phyloP scores from a whole-genome alignment of 2,797 vertebrate species.

The Staurois parvus region DNA sequence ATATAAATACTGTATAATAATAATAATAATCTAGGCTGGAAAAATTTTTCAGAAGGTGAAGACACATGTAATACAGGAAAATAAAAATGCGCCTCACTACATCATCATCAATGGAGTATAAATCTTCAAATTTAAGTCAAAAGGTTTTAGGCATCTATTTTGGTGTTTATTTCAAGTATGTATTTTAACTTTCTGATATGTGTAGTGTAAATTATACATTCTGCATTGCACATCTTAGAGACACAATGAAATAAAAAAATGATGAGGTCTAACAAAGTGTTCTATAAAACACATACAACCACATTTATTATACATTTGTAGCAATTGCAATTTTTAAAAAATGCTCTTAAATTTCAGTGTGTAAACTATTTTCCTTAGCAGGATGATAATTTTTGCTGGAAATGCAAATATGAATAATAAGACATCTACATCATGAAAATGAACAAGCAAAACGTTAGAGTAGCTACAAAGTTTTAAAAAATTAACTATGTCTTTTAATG shows the following conservation, averaged over 20 bases:
- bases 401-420: background rate
- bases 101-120: background rate
- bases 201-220: background rate
- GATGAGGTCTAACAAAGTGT: background rate
- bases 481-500: too few species aligned
- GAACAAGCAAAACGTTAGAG: too few species aligned
- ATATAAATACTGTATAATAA: too few species aligned
- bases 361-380: background rate
- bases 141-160: background rate
- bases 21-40: too few species aligned
- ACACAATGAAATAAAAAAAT: background rate
- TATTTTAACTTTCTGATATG: background rate
- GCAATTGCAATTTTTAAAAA: background rate
- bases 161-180: background rate
- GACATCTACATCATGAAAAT: too few species aligned
- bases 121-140: background rate
- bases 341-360: background rate
- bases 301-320: conserved; percentile 7
- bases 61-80: too few species aligned
- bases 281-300: background rate
- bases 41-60: too few species aligned
- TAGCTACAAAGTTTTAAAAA: too few species aligned
- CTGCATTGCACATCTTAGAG: background rate
- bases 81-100: background rate
- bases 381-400: background rate